Evolutionary conservation across 2,888 invertebrate genomes (phyloP).

Genomic region (Cephus sareptanus): DNA sequence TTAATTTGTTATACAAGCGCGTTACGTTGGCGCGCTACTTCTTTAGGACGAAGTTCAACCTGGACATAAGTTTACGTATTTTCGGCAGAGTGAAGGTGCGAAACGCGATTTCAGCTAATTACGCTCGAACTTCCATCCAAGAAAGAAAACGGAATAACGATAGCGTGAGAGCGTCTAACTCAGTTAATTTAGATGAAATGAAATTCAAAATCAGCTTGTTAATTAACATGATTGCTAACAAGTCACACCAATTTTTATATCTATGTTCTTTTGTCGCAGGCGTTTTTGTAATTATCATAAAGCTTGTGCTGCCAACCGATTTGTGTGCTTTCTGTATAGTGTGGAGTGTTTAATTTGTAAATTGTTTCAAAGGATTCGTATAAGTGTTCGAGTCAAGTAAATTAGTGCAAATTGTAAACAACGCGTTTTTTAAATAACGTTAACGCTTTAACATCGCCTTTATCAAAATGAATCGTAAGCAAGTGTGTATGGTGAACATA

Average conservation of each 20-base stretch:
- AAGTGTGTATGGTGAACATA: not conserved
- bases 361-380: not conserved
- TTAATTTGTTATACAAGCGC: slow-evolving; percentile 5
- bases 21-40: not conserved
- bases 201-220: not conserved
- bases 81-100: not conserved
- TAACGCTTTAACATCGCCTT: not conserved
- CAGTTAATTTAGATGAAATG: not conserved
- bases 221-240: not conserved
- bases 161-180: not conserved
- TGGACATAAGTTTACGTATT: not conserved
- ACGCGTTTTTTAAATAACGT: not conserved
- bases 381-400: not conserved
- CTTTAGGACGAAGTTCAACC: not conserved
- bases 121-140: not conserved
- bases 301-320: not conserved
- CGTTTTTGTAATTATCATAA: not conserved
- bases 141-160: not conserved
- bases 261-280: not conserved
- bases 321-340: not conserved
- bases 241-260: not conserved
- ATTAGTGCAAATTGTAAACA: not conserved
- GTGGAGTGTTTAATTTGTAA: not conserved
- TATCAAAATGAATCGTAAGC: not conserved
- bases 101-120: not conserved